These are phyloP conservation scores for Otocyon megalotis DNA, from an alignment of 2,113 vertebrate species.

Conservation along the genomic window DNA sequence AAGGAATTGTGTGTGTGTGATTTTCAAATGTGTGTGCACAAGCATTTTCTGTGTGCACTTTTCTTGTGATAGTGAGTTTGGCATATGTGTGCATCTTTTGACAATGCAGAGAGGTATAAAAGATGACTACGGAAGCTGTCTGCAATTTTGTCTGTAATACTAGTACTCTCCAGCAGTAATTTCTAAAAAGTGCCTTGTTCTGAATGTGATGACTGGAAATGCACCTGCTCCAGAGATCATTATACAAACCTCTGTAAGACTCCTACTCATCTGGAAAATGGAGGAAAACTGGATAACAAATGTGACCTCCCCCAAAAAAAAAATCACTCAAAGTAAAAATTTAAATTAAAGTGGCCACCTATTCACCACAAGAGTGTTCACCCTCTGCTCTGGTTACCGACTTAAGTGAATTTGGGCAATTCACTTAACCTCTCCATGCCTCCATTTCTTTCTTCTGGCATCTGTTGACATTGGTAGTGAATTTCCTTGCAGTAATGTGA, in stretches of 20 bases:
- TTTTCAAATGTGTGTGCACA: neutral
- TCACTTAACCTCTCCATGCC: constrained; percentile 60
- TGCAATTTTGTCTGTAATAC: neutral
- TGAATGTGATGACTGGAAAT: neutral
- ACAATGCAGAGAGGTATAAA: neutral
- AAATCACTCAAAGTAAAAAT: constrained; percentile 15
- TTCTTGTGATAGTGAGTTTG: neutral
- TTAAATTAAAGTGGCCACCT: neutral
- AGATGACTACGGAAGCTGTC: neutral
- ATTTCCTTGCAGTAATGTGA: constrained; percentile 68
- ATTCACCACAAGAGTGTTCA: neutral
- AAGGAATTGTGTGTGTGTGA: neutral
- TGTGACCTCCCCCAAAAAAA: neutral
- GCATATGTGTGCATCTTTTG: neutral
- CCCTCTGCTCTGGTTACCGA: constrained; percentile 16
- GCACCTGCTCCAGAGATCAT: neutral
- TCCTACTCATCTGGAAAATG: neutral
- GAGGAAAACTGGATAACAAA: neutral
- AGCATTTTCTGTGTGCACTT: neutral
- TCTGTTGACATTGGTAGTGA: constrained; percentile 58
- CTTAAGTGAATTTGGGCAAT: constrained; percentile 59
- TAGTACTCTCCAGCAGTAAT: neutral
- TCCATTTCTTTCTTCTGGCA: constrained; percentile 28
- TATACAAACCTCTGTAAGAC: neutral
- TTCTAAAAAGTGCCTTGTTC: constrained; percentile 5